These are phyloP conservation scores for Coluber constrictor DNA, from an alignment of 2,797 vertebrate genomes.

Conservation along the genomic window DNA sequence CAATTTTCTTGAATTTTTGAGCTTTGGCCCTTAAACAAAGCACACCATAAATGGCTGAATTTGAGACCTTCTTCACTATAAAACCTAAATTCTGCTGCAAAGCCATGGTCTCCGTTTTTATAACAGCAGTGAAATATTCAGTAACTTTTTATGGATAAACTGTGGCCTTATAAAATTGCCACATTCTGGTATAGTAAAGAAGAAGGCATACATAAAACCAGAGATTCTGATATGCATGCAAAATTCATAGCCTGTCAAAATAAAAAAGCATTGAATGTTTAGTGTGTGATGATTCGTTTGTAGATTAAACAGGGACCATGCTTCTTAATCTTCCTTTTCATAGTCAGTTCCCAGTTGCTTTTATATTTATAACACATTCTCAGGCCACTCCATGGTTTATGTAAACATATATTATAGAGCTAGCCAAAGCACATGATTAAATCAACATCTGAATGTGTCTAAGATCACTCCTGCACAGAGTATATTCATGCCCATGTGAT, in stretches of 20 bases:
- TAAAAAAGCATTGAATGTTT: conserved; percentile 7
- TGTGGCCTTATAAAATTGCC: neutral
- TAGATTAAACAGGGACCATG: conserved; percentile 34
- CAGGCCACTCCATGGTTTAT: conserved; percentile 59
- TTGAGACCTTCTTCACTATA: neutral
- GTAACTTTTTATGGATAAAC: neutral
- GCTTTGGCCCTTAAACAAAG: neutral
- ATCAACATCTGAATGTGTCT: conserved; percentile 46
- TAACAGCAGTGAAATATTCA: neutral
- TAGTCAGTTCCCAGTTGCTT: neutral
- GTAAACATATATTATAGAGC: conserved; percentile 33
- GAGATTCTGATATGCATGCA: conserved; percentile 13
- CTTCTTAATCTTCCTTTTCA: conserved; percentile 24
- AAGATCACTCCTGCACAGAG: conserved; percentile 25
- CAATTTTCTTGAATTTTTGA: neutral
- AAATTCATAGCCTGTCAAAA: neutral
- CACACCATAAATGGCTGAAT: neutral
- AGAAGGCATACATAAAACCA: conserved; percentile 8
- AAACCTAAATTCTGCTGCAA: neutral
- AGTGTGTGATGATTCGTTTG: neutral
- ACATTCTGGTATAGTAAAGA: neutral
- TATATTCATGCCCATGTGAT: conserved; percentile 28
- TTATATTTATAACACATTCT: conserved; percentile 42
- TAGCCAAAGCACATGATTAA: conserved; percentile 50
- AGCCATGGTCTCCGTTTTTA: neutral